Percentiles rank a stretch among this genome's conserved stretches.
Conservation (phyloP, 2,797 vertebrate species). For the Pseudopleuronectes americanus region DNA sequence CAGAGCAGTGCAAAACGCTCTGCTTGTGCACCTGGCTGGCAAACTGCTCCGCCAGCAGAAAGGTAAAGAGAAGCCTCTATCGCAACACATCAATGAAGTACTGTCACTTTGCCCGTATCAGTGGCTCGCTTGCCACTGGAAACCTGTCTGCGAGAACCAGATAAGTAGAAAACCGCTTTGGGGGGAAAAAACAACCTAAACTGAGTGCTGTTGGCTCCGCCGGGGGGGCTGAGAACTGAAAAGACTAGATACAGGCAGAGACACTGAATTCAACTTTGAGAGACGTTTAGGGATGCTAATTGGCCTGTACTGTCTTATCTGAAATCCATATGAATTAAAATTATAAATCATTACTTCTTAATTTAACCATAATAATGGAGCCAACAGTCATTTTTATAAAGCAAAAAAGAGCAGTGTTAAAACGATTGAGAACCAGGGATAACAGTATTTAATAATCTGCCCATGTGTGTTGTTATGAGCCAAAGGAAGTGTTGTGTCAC, state of each 20-base stretch:
- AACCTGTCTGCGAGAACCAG: constrained; percentile 67
- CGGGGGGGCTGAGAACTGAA: constrained; percentile 33
- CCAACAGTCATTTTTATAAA: too few relatives aligned
- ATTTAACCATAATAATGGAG: not conserved
- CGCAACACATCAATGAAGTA: constrained; percentile 64
- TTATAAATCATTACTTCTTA: too few relatives aligned
- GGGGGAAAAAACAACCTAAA: constrained; percentile 33
- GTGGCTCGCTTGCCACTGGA: constrained; percentile 55
- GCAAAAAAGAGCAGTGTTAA: not conserved
- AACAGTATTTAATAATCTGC: too few relatives aligned
- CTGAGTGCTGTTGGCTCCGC: constrained; percentile 34
- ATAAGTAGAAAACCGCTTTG: constrained; percentile 54
- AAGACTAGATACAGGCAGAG: constrained; percentile 41
- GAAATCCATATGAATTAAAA: too few relatives aligned
- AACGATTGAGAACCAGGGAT: not conserved
- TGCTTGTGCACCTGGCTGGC: constrained; percentile 59
- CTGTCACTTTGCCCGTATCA: constrained; percentile 58
- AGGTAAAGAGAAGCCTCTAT: constrained; percentile 59
- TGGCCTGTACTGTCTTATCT: too few relatives aligned
- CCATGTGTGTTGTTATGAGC: too few relatives aligned
- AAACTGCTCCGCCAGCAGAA: constrained; percentile 65
- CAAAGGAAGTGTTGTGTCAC: not conserved
- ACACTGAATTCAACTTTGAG: not conserved
- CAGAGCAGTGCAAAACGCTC: constrained; percentile 45
- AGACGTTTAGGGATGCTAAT: not conserved